Percentiles rank a stretch among this genome's conserved stretches.
These are phyloP conservation scores for Atherix ibis DNA, from an alignment of 2,888 invertebrate species.

Conservation along the genomic window DNA sequence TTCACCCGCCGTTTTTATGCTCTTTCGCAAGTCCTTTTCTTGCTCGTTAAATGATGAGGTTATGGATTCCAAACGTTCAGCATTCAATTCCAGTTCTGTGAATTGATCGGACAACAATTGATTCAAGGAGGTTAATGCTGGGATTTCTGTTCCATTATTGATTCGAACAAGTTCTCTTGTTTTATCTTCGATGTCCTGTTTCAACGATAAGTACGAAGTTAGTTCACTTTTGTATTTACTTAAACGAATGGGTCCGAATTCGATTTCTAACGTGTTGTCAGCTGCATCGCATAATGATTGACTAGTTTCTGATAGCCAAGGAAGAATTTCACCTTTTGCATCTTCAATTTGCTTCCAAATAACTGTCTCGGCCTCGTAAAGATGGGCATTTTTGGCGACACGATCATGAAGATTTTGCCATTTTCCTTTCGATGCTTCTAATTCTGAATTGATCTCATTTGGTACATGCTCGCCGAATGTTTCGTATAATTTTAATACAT, in stretches of 20 bases:
- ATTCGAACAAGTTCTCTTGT: slow-evolving; percentile 61
- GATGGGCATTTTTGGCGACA: slow-evolving; percentile 57
- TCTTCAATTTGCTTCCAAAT: slow-evolving; percentile 88
- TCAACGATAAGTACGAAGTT: slow-evolving; percentile 57
- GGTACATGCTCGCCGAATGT: slow-evolving; percentile 39
- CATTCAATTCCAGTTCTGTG: slow-evolving; percentile 51
- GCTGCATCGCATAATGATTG: slow-evolving; percentile 59
- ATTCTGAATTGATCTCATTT: slow-evolving; percentile 23
- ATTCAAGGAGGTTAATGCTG: slow-evolving; percentile 47
- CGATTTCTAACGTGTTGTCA: slow-evolving; percentile 62
- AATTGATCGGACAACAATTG: slow-evolving; percentile 61
- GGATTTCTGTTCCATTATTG: slow-evolving; percentile 53
- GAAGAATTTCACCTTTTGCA: slow-evolving; percentile 62
- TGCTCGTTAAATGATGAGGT: slow-evolving; percentile 57
- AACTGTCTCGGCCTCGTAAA: slow-evolving; percentile 74
- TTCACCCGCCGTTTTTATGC: slow-evolving; percentile 55
- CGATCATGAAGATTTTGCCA: slow-evolving; percentile 59
- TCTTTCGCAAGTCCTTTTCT: slow-evolving; percentile 54
- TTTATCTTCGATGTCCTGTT: slow-evolving; percentile 63
- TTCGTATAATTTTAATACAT: slow-evolving; percentile 32
- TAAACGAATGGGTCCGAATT: slow-evolving; percentile 60
- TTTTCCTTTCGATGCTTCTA: slow-evolving; percentile 44
- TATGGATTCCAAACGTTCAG: slow-evolving; percentile 55
- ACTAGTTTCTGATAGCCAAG: slow-evolving; percentile 73
- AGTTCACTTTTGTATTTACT: slow-evolving; percentile 75